phyloP scores from a whole-genome alignment of 2,113 vertebrate genomes.

The Puntigrus tetrazona region DNA sequence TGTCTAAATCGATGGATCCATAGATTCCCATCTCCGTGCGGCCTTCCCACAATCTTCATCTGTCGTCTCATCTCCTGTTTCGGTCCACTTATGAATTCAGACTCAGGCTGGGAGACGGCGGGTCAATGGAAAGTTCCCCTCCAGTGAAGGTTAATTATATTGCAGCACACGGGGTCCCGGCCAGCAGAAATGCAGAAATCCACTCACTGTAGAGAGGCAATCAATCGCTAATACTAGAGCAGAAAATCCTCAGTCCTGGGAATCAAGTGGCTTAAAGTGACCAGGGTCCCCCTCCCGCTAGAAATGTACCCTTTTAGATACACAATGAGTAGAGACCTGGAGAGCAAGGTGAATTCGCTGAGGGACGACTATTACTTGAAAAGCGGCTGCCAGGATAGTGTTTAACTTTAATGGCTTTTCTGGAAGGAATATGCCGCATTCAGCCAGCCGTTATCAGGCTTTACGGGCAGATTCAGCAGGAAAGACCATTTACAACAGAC shows the following conservation, averaged over 20 bases:
- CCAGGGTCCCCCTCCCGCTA: background rate
- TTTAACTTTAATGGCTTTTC: slow-evolving; percentile 52
- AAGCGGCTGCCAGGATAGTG: slow-evolving; percentile 37
- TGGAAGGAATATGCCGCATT: slow-evolving; percentile 26
- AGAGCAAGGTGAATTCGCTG: slow-evolving; percentile 46
- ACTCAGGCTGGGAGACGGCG: slow-evolving; percentile 52
- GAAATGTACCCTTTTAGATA: slow-evolving; percentile 23
- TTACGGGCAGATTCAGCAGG: background rate
- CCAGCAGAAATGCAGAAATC: slow-evolving; percentile 66
- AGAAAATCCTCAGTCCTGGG: slow-evolving; percentile 49
- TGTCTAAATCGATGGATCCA: slow-evolving; percentile 72
- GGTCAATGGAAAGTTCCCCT: slow-evolving; percentile 68
- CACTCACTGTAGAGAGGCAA: slow-evolving; percentile 63
- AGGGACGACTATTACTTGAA: slow-evolving; percentile 39
- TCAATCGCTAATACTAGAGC: slow-evolving; percentile 65
- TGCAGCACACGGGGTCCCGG: slow-evolving; percentile 34
- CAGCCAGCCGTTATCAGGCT: background rate
- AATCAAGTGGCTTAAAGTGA: slow-evolving; percentile 44
- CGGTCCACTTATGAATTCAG: slow-evolving; percentile 53
- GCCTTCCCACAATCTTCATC: background rate
- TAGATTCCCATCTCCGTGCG: slow-evolving; percentile 39
- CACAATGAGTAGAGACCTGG: slow-evolving; percentile 35
- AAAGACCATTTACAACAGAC: background rate
- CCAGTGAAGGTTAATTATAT: slow-evolving; percentile 69
- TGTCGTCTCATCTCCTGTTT: slow-evolving; percentile 46